Evolutionary conservation across 2,113 vertebrate species (phyloP).

Genomic region (Phalacrocorax pelagicus): DNA sequence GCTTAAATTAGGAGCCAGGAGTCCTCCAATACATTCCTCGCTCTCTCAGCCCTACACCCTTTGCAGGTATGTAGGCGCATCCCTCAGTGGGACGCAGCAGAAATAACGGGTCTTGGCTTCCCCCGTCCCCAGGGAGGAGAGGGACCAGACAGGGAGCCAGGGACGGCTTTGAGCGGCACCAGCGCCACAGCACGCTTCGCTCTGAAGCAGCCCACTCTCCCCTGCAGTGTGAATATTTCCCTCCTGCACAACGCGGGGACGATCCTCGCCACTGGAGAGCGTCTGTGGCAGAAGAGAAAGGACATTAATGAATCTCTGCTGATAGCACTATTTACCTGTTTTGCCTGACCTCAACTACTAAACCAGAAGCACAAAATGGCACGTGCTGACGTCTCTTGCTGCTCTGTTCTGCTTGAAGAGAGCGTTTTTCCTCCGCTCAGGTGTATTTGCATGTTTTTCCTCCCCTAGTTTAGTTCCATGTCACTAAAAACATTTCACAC

Average conservation of each 20-base stretch:
- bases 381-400: background rate
- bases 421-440: background rate
- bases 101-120: background rate
- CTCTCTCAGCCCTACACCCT: background rate
- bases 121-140: fast-evolving
- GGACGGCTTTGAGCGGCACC: fast-evolving
- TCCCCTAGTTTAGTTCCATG: background rate
- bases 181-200: background rate
- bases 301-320: background rate
- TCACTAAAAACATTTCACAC: background rate
- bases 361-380: background rate
- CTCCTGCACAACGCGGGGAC: fast-evolving
- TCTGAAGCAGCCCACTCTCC: background rate
- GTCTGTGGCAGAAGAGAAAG: background rate
- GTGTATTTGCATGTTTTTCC: background rate
- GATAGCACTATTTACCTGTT: background rate
- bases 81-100: background rate
- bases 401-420: background rate
- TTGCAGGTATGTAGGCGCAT: fast-evolving
- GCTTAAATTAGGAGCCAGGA: background rate
- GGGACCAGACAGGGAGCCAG: background rate
- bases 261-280: background rate
- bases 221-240: background rate
- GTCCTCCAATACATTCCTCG: background rate
- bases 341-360: background rate